Base-by-base conservation (phyloP, 2,888 invertebrate species). In the Meghimatium bilineatum region DNA sequence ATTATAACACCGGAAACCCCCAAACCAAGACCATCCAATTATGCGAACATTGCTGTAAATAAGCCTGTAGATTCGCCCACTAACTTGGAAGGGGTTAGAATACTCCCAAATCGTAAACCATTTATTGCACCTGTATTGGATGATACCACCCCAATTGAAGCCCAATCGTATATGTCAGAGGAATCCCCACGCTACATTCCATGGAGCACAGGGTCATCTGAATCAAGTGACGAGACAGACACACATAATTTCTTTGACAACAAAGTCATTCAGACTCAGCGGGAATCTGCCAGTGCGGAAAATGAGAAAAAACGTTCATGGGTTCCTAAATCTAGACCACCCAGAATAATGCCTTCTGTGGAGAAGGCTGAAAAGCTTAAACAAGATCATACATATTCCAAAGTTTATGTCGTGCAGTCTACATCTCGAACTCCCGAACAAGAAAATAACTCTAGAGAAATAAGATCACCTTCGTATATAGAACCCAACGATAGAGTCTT, bases 251-350 rank as follows among this genome's bases (percentile, higher is more conserved):
- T 75, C 10, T 74, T 52, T 32, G 84, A 80, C 26, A 67, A 38
- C 23, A 36, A 49, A 23, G 17, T 29, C 34, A 8, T 66, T 12
- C 69, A 77, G 0, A 20, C 75, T 32, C 29, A 75, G 20, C 36
- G 44, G 29, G 67, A 82, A 34, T 36, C 84, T 23, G 49, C 79
- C 0, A 29, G 14, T 44, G 17, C 10, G 0, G 77, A 69, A 34
- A 32, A 67, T n/a, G 29, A 80, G 38, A 84, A 84, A 67, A 84
- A 75, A 52, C 38, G 75, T 12, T 69, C 82, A 10, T 84, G 84
- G 84, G 74, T 84, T 67, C 84, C 84, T 26, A 84, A 84, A 75
- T 34, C 79, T 0, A 83, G 60, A 44, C 23, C 26, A 5, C 1
- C 49, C 14, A 84, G 80, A 74, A 36, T 66, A 38, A 26, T 74